Percentiles rank a stretch among this genome's conserved stretches.
Evolutionary conservation across 1,140 invertebrate species (phyloP).

Genomic region (Pemphigus obesinymphae): DNA sequence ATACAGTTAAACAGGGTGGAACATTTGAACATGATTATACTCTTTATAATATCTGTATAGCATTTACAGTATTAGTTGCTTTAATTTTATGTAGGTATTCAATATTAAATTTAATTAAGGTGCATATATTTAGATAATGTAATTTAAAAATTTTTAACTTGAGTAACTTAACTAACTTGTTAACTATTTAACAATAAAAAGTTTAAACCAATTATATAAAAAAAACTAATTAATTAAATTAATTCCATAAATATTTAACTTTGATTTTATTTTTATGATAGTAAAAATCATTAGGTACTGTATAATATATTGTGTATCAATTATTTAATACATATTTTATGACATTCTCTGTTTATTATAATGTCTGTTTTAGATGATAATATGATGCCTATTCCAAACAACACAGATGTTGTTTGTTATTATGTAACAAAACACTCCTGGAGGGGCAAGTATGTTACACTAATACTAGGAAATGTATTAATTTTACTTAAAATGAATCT

Average conservation of each 20-base stretch:
- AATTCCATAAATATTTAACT: too few relatives aligned
- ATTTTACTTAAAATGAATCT: conserved; percentile 37
- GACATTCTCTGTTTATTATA: conserved; percentile 14
- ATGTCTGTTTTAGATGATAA: conserved; percentile 54
- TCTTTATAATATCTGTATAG: too few relatives aligned
- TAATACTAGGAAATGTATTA: conserved; percentile 29
- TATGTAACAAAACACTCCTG: conserved; percentile 93
- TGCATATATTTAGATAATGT: too few relatives aligned
- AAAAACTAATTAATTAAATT: background rate
- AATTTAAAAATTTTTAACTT: too few relatives aligned
- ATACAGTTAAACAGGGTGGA: too few relatives aligned
- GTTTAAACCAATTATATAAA: background rate
- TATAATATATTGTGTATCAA: background rate
- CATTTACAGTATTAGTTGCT: too few relatives aligned
- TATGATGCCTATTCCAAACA: conserved; percentile 79
- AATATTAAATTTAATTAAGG: too few relatives aligned
- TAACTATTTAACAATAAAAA: background rate
- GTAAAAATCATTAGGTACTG: too few relatives aligned
- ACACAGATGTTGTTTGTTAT: conserved; percentile 88
- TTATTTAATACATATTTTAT: background rate
- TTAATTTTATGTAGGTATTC: too few relatives aligned
- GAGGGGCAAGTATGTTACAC: conserved; percentile 83
- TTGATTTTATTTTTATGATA: too few relatives aligned
- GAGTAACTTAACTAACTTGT: background rate
- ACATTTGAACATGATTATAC: too few relatives aligned